Conservation (phyloP, 2,888 invertebrate genomes). For the Polydrusus cervinus region DNA sequence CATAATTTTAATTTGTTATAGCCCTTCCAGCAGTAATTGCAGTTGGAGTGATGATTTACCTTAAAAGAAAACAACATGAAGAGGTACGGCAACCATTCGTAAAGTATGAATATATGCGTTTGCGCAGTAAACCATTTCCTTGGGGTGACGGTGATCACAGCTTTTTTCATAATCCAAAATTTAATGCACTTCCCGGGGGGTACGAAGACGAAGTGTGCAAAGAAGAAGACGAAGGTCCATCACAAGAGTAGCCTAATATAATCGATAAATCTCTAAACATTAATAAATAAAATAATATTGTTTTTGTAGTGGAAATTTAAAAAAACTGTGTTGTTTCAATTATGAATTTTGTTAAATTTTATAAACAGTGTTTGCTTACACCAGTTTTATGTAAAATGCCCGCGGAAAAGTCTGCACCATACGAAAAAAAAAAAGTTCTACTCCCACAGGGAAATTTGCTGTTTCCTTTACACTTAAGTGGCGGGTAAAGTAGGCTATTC, state of each 20-base stretch:
- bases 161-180: constrained; percentile 88
- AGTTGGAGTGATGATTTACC: constrained; percentile 82
- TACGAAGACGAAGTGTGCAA: constrained; percentile 76
- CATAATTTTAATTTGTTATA: constrained; percentile 72
- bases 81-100: constrained; percentile 79
- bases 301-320: neutral
- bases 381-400: too few relatives aligned
- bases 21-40: constrained; percentile 84
- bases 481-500: too few relatives aligned
- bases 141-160: constrained; percentile 93
- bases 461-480: too few relatives aligned
- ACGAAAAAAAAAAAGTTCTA: too few relatives aligned
- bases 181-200: constrained; percentile 85
- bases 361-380: too few relatives aligned
- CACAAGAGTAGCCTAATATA: neutral
- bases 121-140: constrained; percentile 89
- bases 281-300: neutral
- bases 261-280: neutral
- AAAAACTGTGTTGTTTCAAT: too few relatives aligned
- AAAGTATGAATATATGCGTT: constrained; percentile 84
- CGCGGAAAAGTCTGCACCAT: too few relatives aligned
- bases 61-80: constrained; percentile 70
- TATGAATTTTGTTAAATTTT: too few relatives aligned
- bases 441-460: too few relatives aligned
- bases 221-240: constrained; percentile 2